A percentile compares a stretch with the other conserved stretches of the same genome.
These are phyloP conservation scores for Takifugu ocellatus DNA, from an alignment of 2,797 vertebrate genomes.

Conservation along the genomic window DNA sequence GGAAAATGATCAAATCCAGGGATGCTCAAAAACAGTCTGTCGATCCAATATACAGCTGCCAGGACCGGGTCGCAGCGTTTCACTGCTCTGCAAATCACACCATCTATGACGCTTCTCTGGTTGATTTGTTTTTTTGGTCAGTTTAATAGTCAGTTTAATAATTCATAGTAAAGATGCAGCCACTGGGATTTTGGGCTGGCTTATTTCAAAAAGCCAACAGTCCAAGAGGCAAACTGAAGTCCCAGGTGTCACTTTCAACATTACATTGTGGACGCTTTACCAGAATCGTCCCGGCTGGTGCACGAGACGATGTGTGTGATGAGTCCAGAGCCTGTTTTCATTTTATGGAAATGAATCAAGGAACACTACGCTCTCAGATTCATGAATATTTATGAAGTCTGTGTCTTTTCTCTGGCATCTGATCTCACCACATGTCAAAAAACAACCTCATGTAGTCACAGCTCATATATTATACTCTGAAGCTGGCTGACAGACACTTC, in stretches of 20 bases:
- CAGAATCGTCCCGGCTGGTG: conserved; percentile 14
- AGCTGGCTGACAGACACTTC: neutral
- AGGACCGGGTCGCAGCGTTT: no score
- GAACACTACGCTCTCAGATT: conserved; percentile 9
- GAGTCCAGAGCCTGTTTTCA: conserved; percentile 1
- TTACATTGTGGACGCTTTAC: conserved; percentile 19
- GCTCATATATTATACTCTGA: neutral
- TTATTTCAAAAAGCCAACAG: conserved; percentile 35
- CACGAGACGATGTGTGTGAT: conserved; percentile 14
- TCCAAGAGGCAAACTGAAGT: conserved; percentile 23
- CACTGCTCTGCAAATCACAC: no score
- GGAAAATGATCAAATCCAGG: no score
- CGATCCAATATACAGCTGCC: no score
- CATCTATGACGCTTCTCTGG: no score
- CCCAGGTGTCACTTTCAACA: conserved; percentile 20
- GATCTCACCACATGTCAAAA: no score
- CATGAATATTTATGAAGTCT: conserved; percentile 16
- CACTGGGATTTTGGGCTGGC: conserved; percentile 36
- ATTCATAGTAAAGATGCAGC: conserved; percentile 22
- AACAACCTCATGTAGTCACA: neutral
- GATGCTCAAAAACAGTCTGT: no score
- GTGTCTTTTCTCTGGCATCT: neutral
- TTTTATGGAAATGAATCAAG: conserved; percentile 3
- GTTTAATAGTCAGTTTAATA: no score
- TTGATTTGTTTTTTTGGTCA: no score